Evolutionary conservation across 2,888 invertebrate species (phyloP).

Genomic region (Linyphia triangularis): DNA sequence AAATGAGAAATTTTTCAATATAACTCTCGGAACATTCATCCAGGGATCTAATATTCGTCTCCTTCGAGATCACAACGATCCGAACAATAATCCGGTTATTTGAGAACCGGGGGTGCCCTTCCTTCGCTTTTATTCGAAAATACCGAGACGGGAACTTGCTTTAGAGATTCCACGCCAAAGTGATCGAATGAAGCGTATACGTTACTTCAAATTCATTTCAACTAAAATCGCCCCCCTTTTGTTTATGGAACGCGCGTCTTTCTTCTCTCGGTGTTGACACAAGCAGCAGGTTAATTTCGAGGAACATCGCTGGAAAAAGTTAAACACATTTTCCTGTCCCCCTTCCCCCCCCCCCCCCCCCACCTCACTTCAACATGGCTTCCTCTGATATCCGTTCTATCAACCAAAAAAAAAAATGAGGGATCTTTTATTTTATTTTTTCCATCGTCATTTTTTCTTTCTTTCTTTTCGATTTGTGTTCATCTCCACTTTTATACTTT

Average conservation of each 20-base stretch:
- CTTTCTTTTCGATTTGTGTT: not conserved
- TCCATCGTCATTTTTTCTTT: not conserved
- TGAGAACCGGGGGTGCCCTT: not conserved
- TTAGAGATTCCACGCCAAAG: not conserved
- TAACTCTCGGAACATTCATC: not conserved
- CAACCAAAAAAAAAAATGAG: not conserved
- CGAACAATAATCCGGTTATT: not conserved
- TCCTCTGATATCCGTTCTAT: not conserved
- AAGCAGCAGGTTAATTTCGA: not conserved
- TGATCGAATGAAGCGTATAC: not conserved
- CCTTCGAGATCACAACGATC: not conserved
- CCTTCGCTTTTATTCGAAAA: not conserved
- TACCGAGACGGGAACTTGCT: not conserved
- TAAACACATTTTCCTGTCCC: not conserved
- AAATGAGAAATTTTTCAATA: not conserved
- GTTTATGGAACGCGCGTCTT: not conserved
- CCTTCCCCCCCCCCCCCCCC: no score
- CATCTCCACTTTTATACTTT: slow-evolving; percentile 1
- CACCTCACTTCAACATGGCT: not conserved
- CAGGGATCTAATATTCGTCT: not conserved
- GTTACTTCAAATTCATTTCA: not conserved
- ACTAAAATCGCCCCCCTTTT: not conserved
- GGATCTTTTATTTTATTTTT: not conserved
- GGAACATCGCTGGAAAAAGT: not conserved
- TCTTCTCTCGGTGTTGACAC: not conserved